Percentiles rank a stretch among this genome's conserved stretches.
Conservation (phyloP, 2,113 vertebrate genomes). For the Strix aluco region DNA sequence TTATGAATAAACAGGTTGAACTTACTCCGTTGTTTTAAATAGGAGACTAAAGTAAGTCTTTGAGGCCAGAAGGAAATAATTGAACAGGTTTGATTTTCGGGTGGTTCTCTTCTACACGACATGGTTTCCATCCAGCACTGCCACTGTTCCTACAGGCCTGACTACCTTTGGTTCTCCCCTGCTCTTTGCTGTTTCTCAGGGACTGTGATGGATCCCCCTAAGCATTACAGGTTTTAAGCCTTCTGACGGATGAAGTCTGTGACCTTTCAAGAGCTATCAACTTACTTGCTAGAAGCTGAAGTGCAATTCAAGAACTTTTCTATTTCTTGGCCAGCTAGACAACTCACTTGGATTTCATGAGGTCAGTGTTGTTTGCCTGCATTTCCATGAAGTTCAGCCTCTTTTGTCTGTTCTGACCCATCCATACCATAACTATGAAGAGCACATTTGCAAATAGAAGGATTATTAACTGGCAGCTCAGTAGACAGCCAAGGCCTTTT, state of each 20-base stretch:
- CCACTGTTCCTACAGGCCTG: neutral
- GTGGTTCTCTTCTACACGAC: neutral
- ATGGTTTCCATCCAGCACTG: neutral
- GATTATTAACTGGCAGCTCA: neutral
- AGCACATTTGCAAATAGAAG: neutral
- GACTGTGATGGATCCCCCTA: neutral
- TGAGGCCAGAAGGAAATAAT: neutral
- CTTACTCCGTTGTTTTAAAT: neutral
- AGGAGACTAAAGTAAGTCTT: neutral
- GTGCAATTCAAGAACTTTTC: neutral
- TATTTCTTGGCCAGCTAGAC: neutral
- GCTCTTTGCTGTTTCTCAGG: neutral
- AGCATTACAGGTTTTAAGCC: neutral
- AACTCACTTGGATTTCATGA: neutral
- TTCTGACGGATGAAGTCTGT: neutral
- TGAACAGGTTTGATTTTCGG: neutral
- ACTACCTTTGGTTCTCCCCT: neutral
- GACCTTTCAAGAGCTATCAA: neutral
- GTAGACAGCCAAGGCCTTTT: neutral
- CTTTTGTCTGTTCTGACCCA: neutral
- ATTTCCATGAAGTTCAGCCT: neutral
- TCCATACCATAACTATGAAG: neutral
- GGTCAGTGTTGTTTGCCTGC: neutral
- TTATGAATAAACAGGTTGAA: neutral
- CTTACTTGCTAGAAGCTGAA: neutral